These are phyloP conservation scores for Megaustenia siamemsis DNA, from an alignment of 2,888 invertebrate species.

Conservation along the genomic window DNA sequence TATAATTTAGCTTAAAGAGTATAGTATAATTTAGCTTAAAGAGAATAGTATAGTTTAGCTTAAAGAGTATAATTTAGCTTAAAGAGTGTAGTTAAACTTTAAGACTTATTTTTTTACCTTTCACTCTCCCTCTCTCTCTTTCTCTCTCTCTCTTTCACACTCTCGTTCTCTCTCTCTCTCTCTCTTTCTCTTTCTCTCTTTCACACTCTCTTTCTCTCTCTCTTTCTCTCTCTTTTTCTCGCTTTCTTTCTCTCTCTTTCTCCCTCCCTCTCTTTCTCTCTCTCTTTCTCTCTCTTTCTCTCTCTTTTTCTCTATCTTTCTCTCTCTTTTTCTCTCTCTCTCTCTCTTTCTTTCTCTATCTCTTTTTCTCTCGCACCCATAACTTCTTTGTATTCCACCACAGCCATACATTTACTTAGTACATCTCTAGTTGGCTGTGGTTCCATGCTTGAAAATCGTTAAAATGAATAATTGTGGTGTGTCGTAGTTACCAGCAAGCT, in stretches of 20 bases:
- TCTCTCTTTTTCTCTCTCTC: background rate
- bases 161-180: too few relatives aligned
- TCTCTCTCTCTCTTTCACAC: too few relatives aligned
- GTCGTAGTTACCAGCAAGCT: too few relatives aligned
- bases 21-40: too few relatives aligned
- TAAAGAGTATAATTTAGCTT: too few relatives aligned
- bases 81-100: too few relatives aligned
- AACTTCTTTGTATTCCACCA: background rate
- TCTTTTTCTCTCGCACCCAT: background rate
- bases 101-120: too few relatives aligned
- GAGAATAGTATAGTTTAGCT: too few relatives aligned
- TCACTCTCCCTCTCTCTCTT: too few relatives aligned
- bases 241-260: background rate
- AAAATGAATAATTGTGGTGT: too few relatives aligned
- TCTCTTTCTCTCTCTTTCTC: slow-evolving; percentile 21
- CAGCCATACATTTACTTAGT: background rate
- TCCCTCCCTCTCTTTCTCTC: slow-evolving; percentile 32
- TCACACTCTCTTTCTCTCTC: background rate
- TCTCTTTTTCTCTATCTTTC: slow-evolving; percentile 5
- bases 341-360: background rate
- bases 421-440: background rate
- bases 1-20: too few relatives aligned
- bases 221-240: background rate
- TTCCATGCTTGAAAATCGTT: too few relatives aligned
- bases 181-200: background rate